A percentile compares a stretch with the other conserved stretches of the same genome.
Evolutionary conservation across 2,888 invertebrate species (phyloP).

Genomic region (Nemotelus pantherinus): DNA sequence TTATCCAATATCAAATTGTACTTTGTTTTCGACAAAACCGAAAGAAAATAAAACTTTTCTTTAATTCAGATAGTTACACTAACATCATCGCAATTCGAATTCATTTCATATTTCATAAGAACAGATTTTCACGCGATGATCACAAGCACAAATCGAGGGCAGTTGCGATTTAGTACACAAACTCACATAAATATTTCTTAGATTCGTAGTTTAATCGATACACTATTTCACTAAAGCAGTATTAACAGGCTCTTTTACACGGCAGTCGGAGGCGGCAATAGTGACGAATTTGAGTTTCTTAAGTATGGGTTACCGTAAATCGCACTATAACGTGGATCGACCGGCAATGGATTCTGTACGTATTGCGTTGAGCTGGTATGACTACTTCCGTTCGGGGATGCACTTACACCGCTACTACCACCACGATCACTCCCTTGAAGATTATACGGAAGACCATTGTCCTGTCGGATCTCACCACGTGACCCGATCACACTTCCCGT

Average conservation of each 20-base stretch:
- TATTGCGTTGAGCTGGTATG: slow-evolving; percentile 45
- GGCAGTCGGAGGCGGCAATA: slow-evolving; percentile 67
- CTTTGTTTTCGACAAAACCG: background rate
- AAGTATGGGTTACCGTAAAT: slow-evolving; percentile 90
- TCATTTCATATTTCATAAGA: slow-evolving; percentile 25
- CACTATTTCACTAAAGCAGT: no score
- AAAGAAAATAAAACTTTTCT: slow-evolving; percentile 45
- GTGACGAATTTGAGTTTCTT: slow-evolving; percentile 71
- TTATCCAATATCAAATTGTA: background rate
- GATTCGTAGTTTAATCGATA: background rate
- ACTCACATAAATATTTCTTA: background rate
- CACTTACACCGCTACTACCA: slow-evolving; percentile 60
- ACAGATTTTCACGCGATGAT: slow-evolving; percentile 14
- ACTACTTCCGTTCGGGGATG: slow-evolving; percentile 61
- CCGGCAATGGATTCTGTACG: slow-evolving; percentile 59
- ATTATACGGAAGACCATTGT: slow-evolving; percentile 62
- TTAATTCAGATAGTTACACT: background rate
- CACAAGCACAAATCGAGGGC: slow-evolving; percentile 28
- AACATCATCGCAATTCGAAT: background rate
- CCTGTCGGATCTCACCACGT: slow-evolving; percentile 55
- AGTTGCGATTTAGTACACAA: background rate
- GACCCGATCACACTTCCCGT: slow-evolving; percentile 62
- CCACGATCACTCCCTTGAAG: slow-evolving; percentile 31
- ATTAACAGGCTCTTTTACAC: slow-evolving; percentile 19
- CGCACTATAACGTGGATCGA: slow-evolving; percentile 89